Base-by-base conservation (phyloP, 2,113 vertebrate genomes). In the Actenoides hombroni region DNA sequence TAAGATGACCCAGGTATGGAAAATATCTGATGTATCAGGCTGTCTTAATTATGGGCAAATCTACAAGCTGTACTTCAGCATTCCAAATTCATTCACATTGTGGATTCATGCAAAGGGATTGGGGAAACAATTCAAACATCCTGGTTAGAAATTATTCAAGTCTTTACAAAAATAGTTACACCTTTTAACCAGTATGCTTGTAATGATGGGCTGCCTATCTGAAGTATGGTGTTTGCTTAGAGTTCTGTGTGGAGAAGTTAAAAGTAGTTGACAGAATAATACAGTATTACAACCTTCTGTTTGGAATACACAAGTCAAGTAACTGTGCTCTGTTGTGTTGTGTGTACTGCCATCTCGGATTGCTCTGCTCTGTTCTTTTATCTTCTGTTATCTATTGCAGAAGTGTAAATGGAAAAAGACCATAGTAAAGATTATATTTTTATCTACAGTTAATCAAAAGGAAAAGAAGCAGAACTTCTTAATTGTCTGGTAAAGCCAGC, bases 151-250 rank as follows among this genome's bases (percentile, higher is more conserved):
- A 23, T 28, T 15, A 13, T 16, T 20, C 10, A 46, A 61, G 9
- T 13, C 78, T 65, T 75, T 10, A 49, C 25, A 39, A 69, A 75
- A 64, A 20, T 20, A 46, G 11, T n/a, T 70, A 29, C 26, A n/a
- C 15, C 16, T 76, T 20, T 71, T 53, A 57, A 64, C 13, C 24
- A 31, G 9, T 18, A 54, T 31, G 19, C 63, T 61, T 11, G 24
- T 69, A 63, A 13, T 0, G 4, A 8, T 37, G 21, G 20, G 26
- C 28, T 54, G 8, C 0, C 0, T 68, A 13, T 26, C 51, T 76
- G 57, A 92, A 83, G 5, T 61, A 39, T 1, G 3, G 5, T 59
- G 11, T 42, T 64, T 59, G 11, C 46, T 68, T 76, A 33, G 28
- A 23, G 6, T 23, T 42, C 11, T 88, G 51, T 8, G 19, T 48